Base-by-base conservation (phyloP, 2,888 invertebrate species). In the Vesta saturnalis region DNA sequence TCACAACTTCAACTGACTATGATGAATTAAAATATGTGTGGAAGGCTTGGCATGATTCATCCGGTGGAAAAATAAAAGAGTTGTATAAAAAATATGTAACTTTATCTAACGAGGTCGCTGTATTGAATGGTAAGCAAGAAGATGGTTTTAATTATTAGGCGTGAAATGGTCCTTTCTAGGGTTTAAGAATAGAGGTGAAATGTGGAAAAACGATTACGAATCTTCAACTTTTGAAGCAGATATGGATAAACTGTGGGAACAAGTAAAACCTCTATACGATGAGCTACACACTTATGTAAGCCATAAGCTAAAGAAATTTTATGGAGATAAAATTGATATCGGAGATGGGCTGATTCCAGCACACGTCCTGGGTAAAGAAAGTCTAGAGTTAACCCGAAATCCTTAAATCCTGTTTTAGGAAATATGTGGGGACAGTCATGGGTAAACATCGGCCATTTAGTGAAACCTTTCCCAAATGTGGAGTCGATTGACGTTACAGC, bases 351-450 rank as follows among this genome's bases (percentile, higher is more conserved):
- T 87, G 1, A 89, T 92, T 70, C 92, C 92, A 0, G 91, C 91
- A 0, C 91, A 92, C 82, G 78, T 92, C 60, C 83, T 92, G 89
- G 90, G 90, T 22, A 90, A 90, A 14, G n/a, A 10, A 39, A 23
- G n/a, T n/a, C n/a, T n/a, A n/a, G n/a, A n/a, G n/a, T n/a, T n/a
- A n/a, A n/a, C n/a, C n/a, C n/a, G n/a, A n/a, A n/a, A n/a, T n/a
- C n/a, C n/a, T 90, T n/a, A 55, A 49, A 22, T 19, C 12, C 18
- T 23, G 8, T 49, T 18, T 8, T 22, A 58, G 90, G 90, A 19
- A 90, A 90, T 73, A 85, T 90, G 81, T 91, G 90, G 90, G 89
- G 89, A 1, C 90, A 91, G 79, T 85, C 86, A 57, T 91, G 90
- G 90, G 85, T 85, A 67, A 84, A 85, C 66, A 69, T 87, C 1